Conservation (phyloP, 2,113 vertebrate species). For the Sciurus niger region DNA sequence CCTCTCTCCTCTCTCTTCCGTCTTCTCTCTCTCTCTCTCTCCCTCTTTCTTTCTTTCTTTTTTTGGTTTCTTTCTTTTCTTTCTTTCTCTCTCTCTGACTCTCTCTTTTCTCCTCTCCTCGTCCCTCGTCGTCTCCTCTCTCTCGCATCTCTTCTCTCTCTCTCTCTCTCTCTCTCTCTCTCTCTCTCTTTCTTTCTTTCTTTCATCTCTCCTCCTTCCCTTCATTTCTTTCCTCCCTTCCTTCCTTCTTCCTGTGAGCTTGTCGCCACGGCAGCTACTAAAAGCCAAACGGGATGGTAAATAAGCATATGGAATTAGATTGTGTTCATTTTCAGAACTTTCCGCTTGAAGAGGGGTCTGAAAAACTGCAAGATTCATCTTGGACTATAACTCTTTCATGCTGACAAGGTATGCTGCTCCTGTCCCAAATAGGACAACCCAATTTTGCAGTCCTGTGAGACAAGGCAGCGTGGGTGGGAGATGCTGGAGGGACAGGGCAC, state of each 20-base stretch:
- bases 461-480: not conserved
- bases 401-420: not conserved
- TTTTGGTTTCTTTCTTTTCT: no score
- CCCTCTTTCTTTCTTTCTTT: no score
- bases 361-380: not conserved
- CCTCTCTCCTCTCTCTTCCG: no score
- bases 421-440: not conserved
- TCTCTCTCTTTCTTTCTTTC: no score
- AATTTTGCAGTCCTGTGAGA: not conserved
- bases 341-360: not conserved
- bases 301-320: not conserved
- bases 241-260: not conserved
- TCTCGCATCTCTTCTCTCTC: no score
- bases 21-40: no score
- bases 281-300: not conserved
- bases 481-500: not conserved
- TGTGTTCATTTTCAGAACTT: conserved; percentile 4
- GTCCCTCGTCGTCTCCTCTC: no score
- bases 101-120: no score
- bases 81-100: no score
- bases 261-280: not conserved
- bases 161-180: no score
- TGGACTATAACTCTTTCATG: not conserved
- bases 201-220: no score
- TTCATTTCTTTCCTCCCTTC: not conserved